Evolutionary conservation across 2,113 vertebrate species (phyloP), one percentile per base, ranked within the genome.

Genomic region (Cathartes aura): DNA sequence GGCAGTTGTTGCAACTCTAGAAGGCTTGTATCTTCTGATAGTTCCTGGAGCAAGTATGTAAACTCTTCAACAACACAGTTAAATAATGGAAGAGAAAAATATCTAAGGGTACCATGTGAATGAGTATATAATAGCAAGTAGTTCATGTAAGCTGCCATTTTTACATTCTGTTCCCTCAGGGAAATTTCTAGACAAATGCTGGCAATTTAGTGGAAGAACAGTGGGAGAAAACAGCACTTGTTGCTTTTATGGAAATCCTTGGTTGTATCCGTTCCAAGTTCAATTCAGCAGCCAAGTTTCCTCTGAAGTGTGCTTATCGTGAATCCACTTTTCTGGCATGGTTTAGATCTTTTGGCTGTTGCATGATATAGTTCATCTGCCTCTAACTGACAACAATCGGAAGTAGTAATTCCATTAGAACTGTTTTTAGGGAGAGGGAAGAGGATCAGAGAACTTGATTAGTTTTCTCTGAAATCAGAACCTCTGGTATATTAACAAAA

Each of bases 31-130:
- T 97, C 99, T 99, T 38, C 99, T 99, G 29, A 98, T 99, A 9
- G 99, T 99, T 83, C 99, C 99, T 71, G 99, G 99, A 98, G 98
- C 99, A 98, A 99, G 99, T 99, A 98, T 92, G 99, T 99, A 36
- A 67, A 66, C 78, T 85, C 38, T 85, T 87, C 59, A 47, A 74
- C 16, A 84, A 14, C 48, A 67, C 8, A 45, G 11, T 76, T 63
- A 72, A 95, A 83, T 83, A 93, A 60, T 11, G 26, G 36, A 80
- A 87, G 26, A 66, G 14, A 75, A 80, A 56, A 89, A 32, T 62
- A 62, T 74, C 7, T 19, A 47, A 52, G 40, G n/a, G 11, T 78
- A n/a, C 18, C 11, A 3, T 43, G 40, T 85, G 53, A 67, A 64
- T 90, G 74, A 52, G 15, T 52, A 11, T 62, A 0, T 52, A 89